Percentiles rank a stretch among this genome's conserved stretches.
Evolutionary conservation across 2,113 vertebrate species (phyloP).

Genomic region (Seriola dumerili): DNA sequence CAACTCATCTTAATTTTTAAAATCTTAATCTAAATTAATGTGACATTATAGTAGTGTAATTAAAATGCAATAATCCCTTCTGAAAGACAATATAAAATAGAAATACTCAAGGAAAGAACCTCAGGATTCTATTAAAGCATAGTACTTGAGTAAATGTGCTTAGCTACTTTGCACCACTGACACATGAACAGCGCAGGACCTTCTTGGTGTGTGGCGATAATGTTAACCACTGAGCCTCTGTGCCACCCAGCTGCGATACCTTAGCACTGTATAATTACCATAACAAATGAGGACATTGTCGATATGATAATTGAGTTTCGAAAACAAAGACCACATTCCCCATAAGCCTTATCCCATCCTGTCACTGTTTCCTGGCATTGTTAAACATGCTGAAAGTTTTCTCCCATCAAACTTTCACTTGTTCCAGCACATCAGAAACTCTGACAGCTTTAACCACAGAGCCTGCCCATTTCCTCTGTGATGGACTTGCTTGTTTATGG

Average conservation of each 20-base stretch:
- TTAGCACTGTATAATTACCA: constrained; percentile 9
- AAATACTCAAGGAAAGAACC: background rate
- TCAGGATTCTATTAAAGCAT: background rate
- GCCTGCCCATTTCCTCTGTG: constrained; percentile 4
- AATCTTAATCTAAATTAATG: background rate
- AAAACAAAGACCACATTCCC: background rate
- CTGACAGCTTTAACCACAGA: constrained; percentile 9
- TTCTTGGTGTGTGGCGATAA: constrained; percentile 12
- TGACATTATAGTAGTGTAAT: background rate
- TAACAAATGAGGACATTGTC: constrained; percentile 28
- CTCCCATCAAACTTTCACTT: constrained; percentile 31
- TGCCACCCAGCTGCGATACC: constrained; percentile 15
- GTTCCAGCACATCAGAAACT: constrained; percentile 22
- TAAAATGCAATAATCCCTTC: background rate
- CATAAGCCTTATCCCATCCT: background rate
- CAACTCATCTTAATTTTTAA: background rate
- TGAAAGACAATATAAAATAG: background rate
- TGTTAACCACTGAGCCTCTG: constrained; percentile 20
- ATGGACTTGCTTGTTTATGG: constrained; percentile 34
- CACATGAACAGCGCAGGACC: background rate
- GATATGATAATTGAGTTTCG: constrained; percentile 22
- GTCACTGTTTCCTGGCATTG: constrained; percentile 16
- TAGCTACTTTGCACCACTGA: background rate
- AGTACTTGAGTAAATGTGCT: background rate
- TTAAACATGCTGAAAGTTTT: constrained; percentile 20